These are phyloP conservation scores for Araneus ventricosus DNA, from an alignment of 1,140 invertebrate genomes.

Conservation along the genomic window DNA sequence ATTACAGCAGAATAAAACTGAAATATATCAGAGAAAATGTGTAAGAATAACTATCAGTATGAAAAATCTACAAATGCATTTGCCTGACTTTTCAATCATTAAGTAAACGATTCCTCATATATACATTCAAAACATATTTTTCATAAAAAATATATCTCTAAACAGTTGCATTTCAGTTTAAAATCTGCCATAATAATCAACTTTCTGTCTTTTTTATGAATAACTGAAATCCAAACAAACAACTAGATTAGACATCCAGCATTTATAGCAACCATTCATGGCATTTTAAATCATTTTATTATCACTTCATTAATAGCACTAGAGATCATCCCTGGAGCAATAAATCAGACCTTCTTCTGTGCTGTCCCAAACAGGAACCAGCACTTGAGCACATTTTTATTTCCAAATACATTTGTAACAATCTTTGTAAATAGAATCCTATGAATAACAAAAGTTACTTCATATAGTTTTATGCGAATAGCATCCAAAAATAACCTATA, in stretches of 20 bases:
- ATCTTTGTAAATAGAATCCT: constrained; percentile 15
- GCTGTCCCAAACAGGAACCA: background rate
- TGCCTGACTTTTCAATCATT: too few species aligned
- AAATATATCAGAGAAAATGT: too few species aligned
- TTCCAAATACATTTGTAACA: constrained; percentile 10
- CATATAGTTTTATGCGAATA: constrained; percentile 27
- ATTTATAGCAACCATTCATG: background rate
- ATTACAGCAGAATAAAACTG: too few species aligned
- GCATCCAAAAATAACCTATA: constrained; percentile 40
- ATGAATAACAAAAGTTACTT: constrained; percentile 35
- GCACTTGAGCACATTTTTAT: constrained; percentile 34
- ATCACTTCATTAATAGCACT: background rate
- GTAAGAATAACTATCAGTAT: too few species aligned
- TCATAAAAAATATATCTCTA: too few species aligned
- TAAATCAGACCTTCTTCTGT: background rate
- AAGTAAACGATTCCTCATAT: too few species aligned
- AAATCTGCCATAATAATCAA: too few species aligned
- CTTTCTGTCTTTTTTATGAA: background rate
- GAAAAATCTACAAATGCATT: too few species aligned
- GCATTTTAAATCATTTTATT: background rate
- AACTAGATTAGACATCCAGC: background rate
- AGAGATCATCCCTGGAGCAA: background rate
- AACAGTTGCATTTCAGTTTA: too few species aligned
- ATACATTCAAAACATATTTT: too few species aligned
- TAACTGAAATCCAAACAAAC: background rate